Percentiles rank a stretch among this genome's conserved stretches.
Conservation (phyloP, 2,888 invertebrate genomes). For the Acrobasis consociella region DNA sequence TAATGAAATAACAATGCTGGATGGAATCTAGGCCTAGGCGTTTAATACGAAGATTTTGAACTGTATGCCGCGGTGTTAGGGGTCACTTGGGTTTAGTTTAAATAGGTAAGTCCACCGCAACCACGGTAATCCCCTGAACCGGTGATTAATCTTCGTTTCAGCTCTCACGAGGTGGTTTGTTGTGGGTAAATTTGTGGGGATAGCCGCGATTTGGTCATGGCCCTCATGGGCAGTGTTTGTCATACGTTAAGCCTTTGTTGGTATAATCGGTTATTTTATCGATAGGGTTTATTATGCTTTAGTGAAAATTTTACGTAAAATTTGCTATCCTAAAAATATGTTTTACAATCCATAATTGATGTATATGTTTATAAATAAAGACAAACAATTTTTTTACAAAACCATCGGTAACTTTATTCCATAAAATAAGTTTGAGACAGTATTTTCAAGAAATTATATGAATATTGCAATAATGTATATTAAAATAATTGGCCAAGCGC, state of each 20-base stretch:
- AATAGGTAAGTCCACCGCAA: conserved; percentile 54
- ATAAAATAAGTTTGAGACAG: no score
- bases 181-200: conserved; percentile 75
- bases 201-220: conserved; percentile 67
- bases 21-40: conserved; percentile 50
- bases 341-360: no score
- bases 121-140: conserved; percentile 67
- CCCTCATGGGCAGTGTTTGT: conserved; percentile 67
- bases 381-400: no score
- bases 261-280: conserved; percentile 69
- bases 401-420: no score
- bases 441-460: no score
- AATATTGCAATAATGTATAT: no score
- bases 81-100: conserved; percentile 39
- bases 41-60: conserved; percentile 38
- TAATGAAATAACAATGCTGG: conserved; percentile 58
- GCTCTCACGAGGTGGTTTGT: conserved; percentile 74
- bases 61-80: conserved; percentile 41
- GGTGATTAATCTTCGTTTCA: conserved; percentile 72
- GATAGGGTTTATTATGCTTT: conserved; percentile 32
- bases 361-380: no score
- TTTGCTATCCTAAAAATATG: no score
- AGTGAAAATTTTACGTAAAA: not conserved
- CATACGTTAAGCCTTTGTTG: conserved; percentile 73
- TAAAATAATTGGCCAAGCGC: no score